phyloP scores from a whole-genome alignment of 2,888 invertebrate species.

The Agonopterix subpropinquella region DNA sequence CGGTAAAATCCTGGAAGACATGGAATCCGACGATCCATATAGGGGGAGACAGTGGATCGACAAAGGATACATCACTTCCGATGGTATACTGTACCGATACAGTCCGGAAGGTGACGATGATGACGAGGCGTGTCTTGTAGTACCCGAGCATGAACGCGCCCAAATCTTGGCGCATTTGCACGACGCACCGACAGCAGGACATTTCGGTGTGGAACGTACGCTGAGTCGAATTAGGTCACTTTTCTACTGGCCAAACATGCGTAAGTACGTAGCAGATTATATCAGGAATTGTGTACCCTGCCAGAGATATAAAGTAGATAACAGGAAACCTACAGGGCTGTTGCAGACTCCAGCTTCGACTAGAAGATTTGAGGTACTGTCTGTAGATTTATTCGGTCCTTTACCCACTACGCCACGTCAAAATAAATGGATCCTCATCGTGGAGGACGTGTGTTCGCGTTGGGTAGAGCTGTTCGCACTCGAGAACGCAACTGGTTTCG shows the following conservation, averaged over 20 bases:
- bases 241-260: constrained; percentile 13
- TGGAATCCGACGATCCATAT: constrained; percentile 7
- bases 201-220: constrained; percentile 16
- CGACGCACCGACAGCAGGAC: constrained; percentile 18
- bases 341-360: constrained; percentile 7
- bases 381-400: constrained; percentile 22
- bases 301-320: constrained; percentile 10
- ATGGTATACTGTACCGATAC: constrained; percentile 8
- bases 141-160: constrained; percentile 11
- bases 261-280: constrained; percentile 15
- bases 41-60: constrained; percentile 7
- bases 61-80: constrained; percentile 6
- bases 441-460: constrained; percentile 15
- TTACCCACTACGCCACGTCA: constrained; percentile 13
- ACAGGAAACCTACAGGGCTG: constrained; percentile 11
- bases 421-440: constrained; percentile 19
- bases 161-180: constrained; percentile 8
- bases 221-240: constrained; percentile 5
- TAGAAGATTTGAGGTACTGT: constrained; percentile 11
- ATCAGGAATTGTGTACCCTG: constrained; percentile 4
- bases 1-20: constrained; percentile 3
- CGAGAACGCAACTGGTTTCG: constrained; percentile 12
- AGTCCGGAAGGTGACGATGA: constrained; percentile 6
- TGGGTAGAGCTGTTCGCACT: constrained; percentile 26
- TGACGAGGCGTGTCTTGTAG: constrained; percentile 7